Base-by-base conservation (phyloP, 2,797 vertebrate species). In the Gambelia wislizenii region DNA sequence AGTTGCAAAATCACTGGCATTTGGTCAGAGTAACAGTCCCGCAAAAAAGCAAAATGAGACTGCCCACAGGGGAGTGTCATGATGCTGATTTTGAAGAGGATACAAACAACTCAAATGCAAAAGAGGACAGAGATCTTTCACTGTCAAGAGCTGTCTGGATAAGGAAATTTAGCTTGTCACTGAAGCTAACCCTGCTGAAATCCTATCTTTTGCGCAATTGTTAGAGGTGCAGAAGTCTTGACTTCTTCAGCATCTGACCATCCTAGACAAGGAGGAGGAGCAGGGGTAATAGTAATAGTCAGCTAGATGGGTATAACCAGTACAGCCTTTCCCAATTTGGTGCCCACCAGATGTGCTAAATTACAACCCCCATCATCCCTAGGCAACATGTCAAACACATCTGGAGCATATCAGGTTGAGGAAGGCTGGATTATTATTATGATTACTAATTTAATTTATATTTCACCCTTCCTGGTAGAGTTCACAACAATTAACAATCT, bases 1-100 rank as follows among this genome's bases (percentile, higher is more conserved):
- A 88, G 92, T 91, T 92, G 93, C 92, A 94, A 95, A 61, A 93
- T 90, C 93, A 87, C 92, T 92, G 91, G 84, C 91, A 94, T 90
- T 93, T 90, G 86, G 87, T 0, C 0, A 93, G 89, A 88, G 91
- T 93, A 84, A 72, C 0, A 84, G 88, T 84, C 91, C 88, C 0
- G 0, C 56, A 91, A 93, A 92, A 95, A 95, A 6, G 22, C 8
- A 87, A 93, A 90, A 52, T 52, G 47, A 47, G 16, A 70, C 33
- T 18, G 47, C 2, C 69, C 69, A 84, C 20, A 56, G 6, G 6
- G 7, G 4, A 49, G 3, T 20, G 52, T 81, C 22, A 81, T 39
- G 54, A 59, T 27, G 25, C 33, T 56, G 16, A 80, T 80, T 10
- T 27, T 25, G 42, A 82, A 10, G 9, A 82, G 59, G 12, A 82